Evolutionary conservation across 2,888 invertebrate genomes (phyloP), one percentile per base, ranked within the genome.

Genomic region (Parelbella ahira): DNA sequence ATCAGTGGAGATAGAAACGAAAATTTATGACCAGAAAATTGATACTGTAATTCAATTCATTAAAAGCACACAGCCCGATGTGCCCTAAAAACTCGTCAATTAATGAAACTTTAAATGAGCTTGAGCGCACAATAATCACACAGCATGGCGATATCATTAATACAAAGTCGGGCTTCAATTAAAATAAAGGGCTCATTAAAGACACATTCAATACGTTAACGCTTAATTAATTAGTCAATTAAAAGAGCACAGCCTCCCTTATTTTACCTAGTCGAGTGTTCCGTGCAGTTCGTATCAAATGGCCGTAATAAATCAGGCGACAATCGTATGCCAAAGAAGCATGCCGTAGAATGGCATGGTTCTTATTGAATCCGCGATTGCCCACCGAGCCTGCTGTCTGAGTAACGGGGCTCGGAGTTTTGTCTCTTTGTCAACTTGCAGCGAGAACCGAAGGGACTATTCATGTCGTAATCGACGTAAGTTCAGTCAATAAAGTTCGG

Each of bases 191-290:
- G 55, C 61, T 66, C 60, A 63, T 69, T 69, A 67, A 60, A 50
- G 53, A 60, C 65, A 63, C 42, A 42, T 34, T 42, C 41, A 42
- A 42, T 42, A 42, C 34, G 33, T 41, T 34, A 41, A 52, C 47
- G 49, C 56, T 59, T 63, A 48, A 69, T 76, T 75, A 76, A 72
- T 75, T 73, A 72, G 66, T 64, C 69, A 68, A 68, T 75, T 74
- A 68, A 67, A 63, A 49, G 53, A 44, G 47, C 43, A 36, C 33
- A 50, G 51, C 55, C 63, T 69, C 65, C 64, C 69, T 68, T 71
- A 67, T 66, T 66, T 66, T 60, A 63, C 60, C 55, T 57, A 55
- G 56, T 60, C 50, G 47, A 50, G 60, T 57, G 57, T 62, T 63
- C 53, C 52, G 59, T 55, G 63, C 41, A 30, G 34, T 33, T 41